A percentile compares a stretch with the other conserved stretches of the same genome.
Conservation (phyloP, 2,888 invertebrate species). For the Euzetes globulus region DNA sequence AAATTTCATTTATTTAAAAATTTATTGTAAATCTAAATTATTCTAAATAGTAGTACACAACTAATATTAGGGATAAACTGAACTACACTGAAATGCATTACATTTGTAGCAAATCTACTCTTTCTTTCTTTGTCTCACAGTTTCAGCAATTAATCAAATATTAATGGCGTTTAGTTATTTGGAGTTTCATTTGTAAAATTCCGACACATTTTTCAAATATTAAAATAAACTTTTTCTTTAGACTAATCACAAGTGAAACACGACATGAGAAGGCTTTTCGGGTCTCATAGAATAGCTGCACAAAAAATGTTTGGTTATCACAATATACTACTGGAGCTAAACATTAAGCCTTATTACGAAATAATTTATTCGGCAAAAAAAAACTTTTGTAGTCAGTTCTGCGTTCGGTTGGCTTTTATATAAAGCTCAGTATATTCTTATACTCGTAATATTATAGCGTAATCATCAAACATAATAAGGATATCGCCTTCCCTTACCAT, state of each 20-base stretch:
- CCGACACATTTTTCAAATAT: constrained; percentile 3
- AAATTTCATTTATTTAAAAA: too few species aligned
- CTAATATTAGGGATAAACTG: too few species aligned
- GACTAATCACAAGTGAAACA: background rate
- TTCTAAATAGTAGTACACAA: too few species aligned
- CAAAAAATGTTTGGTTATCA: background rate
- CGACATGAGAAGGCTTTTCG: background rate
- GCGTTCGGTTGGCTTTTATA: background rate
- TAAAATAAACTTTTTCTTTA: background rate
- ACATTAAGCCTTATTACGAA: constrained; percentile 13
- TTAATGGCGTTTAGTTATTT: background rate
- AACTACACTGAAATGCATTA: background rate
- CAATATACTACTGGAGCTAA: background rate
- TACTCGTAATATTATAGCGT: background rate
- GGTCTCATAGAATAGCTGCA: background rate
- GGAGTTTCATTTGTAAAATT: background rate
- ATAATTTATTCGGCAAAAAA: constrained; percentile 13
- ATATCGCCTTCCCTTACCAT: background rate
- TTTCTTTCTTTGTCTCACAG: background rate
- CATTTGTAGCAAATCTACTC: background rate
- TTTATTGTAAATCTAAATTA: too few species aligned
- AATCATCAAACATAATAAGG: constrained; percentile 9
- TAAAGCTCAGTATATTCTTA: background rate
- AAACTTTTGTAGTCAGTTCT: background rate
- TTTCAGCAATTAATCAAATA: constrained; percentile 5